Conservation (phyloP, 2,888 invertebrate genomes). For the Spodoptera picta region DNA sequence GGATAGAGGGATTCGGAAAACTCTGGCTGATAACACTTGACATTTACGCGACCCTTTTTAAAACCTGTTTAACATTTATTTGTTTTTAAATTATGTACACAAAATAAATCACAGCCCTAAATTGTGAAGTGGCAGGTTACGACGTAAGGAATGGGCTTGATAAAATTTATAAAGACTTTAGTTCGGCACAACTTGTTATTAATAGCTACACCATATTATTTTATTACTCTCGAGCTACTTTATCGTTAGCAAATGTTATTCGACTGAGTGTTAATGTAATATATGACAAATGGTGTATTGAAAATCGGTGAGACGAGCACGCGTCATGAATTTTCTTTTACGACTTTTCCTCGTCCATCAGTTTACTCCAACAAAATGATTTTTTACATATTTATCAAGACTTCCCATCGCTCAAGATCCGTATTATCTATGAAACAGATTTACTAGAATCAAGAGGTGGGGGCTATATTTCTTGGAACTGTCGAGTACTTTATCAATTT, state of each 20-base stretch:
- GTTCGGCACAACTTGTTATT: conserved; percentile 52
- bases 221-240: conserved; percentile 52
- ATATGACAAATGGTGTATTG: conserved; percentile 50
- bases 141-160: conserved; percentile 48
- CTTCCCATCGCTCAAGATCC: conserved; percentile 3
- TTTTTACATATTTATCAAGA: conserved; percentile 8
- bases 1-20: conserved; percentile 49
- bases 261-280: conserved; percentile 53
- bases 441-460: conserved; percentile 11
- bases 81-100: conserved; percentile 17
- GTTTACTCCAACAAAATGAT: conserved; percentile 2
- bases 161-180: conserved; percentile 54
- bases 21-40: conserved; percentile 40
- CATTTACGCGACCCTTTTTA: conserved; percentile 16
- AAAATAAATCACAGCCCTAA: conserved; percentile 33
- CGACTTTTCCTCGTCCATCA: conserved; percentile 8
- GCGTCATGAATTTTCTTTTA: conserved; percentile 19
- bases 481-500: conserved; percentile 7
- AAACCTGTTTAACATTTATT: conserved; percentile 4
- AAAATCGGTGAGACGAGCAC: conserved; percentile 38
- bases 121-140: conserved; percentile 45
- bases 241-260: conserved; percentile 54
- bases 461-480: conserved; percentile 9
- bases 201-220: conserved; percentile 52
- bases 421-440: conserved; percentile 22